phyloP scores from a whole-genome alignment of 1,140 invertebrate genomes.

The Drosophila sproati region DNA sequence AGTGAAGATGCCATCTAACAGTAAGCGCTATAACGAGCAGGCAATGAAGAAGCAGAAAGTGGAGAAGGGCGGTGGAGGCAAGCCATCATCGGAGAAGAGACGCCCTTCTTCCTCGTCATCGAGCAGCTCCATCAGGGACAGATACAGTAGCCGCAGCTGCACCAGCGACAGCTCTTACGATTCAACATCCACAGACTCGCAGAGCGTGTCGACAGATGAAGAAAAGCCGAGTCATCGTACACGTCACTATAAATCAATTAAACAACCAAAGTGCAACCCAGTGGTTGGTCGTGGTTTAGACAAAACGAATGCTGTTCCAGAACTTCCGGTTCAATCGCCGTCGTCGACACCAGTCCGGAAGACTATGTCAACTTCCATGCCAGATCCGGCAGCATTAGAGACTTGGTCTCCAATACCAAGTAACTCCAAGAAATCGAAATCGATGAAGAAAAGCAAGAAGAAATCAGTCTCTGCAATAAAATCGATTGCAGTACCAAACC shows the following conservation, averaged over 20 bases:
- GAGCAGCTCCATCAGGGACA: not conserved
- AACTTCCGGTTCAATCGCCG: no score
- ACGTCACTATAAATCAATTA: not conserved
- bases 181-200: not conserved
- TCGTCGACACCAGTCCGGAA: not conserved
- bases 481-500: not conserved
- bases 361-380: not conserved
- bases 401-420: not conserved
- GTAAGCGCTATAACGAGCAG: no score
- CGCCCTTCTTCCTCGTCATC: not conserved
- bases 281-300: no score
- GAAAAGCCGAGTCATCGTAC: slow-evolving; percentile 6
- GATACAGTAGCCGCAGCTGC: slow-evolving; percentile 8
- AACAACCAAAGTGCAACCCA: not conserved
- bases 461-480: not conserved
- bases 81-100: not conserved
- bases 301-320: no score
- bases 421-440: not conserved
- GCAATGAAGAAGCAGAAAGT: no score
- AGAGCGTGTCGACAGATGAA: slow-evolving; percentile 11
- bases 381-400: not conserved
- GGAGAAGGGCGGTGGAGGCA: not conserved
- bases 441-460: not conserved
- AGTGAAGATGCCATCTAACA: no score
- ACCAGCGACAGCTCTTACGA: not conserved